Percentiles rank a stretch among this genome's conserved stretches.
phyloP scores from a whole-genome alignment of 2,797 vertebrate genomes.

The Sparidentex hasta region DNA sequence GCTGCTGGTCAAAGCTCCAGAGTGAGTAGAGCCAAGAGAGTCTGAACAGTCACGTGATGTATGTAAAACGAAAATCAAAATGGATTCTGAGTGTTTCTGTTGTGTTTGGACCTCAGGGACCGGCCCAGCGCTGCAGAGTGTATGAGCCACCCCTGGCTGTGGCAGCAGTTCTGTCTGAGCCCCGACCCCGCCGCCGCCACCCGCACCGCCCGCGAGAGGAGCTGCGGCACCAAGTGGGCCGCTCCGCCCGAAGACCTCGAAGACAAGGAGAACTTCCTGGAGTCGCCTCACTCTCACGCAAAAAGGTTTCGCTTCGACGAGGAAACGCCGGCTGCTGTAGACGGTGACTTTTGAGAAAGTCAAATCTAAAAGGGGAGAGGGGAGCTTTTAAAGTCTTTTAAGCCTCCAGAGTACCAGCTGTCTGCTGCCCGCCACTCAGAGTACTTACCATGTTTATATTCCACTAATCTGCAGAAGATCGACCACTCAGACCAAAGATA shows the following conservation, averaged over 20 bases:
- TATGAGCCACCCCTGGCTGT: slow-evolving; percentile 94
- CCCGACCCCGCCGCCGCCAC: slow-evolving; percentile 71
- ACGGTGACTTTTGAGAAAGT: slow-evolving; percentile 71
- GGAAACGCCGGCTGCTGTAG: slow-evolving; percentile 57
- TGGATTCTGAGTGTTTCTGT: not conserved
- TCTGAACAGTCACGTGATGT: not conserved
- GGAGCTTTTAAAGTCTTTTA: slow-evolving; percentile 71
- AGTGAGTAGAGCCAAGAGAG: slow-evolving; percentile 88
- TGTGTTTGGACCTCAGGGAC: slow-evolving; percentile 83
- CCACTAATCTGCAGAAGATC: slow-evolving; percentile 25
- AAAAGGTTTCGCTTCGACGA: slow-evolving; percentile 92
- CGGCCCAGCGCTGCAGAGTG: slow-evolving; percentile 92
- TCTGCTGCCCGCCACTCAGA: slow-evolving; percentile 29
- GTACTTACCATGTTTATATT: slow-evolving; percentile 37
- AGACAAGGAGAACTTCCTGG: slow-evolving; percentile 95
- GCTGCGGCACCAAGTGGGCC: slow-evolving; percentile 81
- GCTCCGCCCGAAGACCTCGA: slow-evolving; percentile 87
- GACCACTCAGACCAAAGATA: slow-evolving; percentile 81
- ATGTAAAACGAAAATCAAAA: not conserved
- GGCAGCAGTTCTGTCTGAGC: slow-evolving; percentile 83
- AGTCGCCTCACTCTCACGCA: slow-evolving; percentile 85
- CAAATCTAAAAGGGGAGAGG: not conserved
- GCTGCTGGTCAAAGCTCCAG: slow-evolving; percentile 93
- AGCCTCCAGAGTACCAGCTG: slow-evolving; percentile 53
- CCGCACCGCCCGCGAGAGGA: slow-evolving; percentile 80